Evolutionary conservation across 2,113 vertebrate species (phyloP), one percentile per base, ranked within the genome.

Genomic region (Prinia subflava): DNA sequence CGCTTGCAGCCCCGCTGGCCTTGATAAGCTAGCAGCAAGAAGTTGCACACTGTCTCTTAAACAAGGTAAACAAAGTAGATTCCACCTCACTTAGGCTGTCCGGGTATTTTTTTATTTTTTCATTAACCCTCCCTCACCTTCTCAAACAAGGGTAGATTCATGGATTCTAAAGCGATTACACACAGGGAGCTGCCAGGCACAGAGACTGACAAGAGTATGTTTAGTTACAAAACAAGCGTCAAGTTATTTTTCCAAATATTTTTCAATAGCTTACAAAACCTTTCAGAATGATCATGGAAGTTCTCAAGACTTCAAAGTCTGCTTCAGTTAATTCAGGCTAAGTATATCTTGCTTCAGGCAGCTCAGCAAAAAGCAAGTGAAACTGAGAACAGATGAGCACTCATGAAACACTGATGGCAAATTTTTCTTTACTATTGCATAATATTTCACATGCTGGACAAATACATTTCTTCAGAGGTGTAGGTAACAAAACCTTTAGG

Each of bases 291-390:
- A 79, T 56, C 41, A 62, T 13, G 67, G 67, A 91, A 90, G 79
- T 92, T 94, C 76, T 93, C 70, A 68, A 85, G 78, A 94, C 87
- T 77, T 94, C 59, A 50, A 86, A 89, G 81, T 25, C 64, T 75
- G 63, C 42, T 94, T 70, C 59, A 68, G 55, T 83, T 52, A 92
- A 60, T 79, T 87, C 57, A 92, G 73, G 65, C 87, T 47, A 65
- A 81, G 30, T 42, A 44, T 6, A 39, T 73, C 71, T 79, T 65
- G 82, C 74, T 94, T 78, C 93, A 95, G 67, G 87, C 68, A 86
- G 73, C 80, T 52, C 23, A 81, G 56, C 35, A 77, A 70, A 75
- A 87, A 37, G 7, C 41, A 55, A 94, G 71, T 42, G 42, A 77
- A 88, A 64, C 92, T 41, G 70, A 59, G 76, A 93, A 79, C 65